Evolutionary conservation across 2,113 vertebrate genomes (phyloP).

Genomic region (Clarias batrachus): DNA sequence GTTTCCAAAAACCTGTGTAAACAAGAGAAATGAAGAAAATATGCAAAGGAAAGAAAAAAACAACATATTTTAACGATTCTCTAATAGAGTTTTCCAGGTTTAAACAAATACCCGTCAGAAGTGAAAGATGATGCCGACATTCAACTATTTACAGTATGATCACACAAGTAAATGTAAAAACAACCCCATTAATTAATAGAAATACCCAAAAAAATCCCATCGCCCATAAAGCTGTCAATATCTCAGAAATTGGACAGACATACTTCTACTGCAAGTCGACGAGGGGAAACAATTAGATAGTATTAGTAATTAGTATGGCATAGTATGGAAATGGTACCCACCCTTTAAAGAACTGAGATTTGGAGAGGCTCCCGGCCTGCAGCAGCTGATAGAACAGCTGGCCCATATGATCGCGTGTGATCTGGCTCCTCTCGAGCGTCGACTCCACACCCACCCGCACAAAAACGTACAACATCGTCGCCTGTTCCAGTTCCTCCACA

Average conservation of each 20-base stretch:
- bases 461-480: slow-evolving; percentile 81
- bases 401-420: slow-evolving; percentile 95
- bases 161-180: background rate
- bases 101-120: background rate
- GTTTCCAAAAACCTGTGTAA: slow-evolving; percentile 85
- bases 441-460: slow-evolving; percentile 91
- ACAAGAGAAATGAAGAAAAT: background rate
- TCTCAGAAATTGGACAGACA: background rate
- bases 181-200: background rate
- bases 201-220: background rate
- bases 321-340: slow-evolving; percentile 63
- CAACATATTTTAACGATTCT: background rate
- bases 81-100: background rate
- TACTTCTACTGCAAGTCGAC: background rate
- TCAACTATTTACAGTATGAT: background rate
- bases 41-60: background rate
- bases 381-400: slow-evolving; percentile 89
- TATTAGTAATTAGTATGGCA: background rate
- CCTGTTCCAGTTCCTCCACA: slow-evolving; percentile 85
- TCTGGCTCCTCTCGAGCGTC: slow-evolving; percentile 92
- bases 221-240: background rate
- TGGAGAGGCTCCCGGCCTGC: slow-evolving; percentile 83
- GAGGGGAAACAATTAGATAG: background rate
- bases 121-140: background rate
- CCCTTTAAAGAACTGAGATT: slow-evolving; percentile 91